Evolutionary conservation across 2,797 vertebrate genomes (phyloP).

Genomic region (Furcifer pardalis): DNA sequence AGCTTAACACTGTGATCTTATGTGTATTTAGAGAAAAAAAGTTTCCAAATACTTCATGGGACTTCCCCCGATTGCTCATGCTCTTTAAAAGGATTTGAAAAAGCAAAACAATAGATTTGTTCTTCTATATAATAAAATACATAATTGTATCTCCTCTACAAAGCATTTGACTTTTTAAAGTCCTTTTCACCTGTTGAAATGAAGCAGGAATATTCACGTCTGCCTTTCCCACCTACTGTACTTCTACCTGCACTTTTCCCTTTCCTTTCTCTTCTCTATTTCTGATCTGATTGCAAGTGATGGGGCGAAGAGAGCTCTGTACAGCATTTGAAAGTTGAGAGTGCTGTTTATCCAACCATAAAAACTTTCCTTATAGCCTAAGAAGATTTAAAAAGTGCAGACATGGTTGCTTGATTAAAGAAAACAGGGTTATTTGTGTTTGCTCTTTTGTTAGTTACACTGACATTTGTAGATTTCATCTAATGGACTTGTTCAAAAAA

Average conservation of each 20-base stretch:
- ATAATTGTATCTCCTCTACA: too few species aligned
- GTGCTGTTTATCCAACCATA: neutral
- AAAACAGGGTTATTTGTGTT: neutral
- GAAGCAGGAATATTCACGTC: neutral
- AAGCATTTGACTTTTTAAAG: neutral
- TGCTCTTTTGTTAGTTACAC: neutral
- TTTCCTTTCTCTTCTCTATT: neutral
- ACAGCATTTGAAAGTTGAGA: neutral
- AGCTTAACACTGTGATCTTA: neutral
- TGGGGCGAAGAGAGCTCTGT: neutral
- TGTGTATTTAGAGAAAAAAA: neutral
- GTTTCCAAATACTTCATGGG: neutral
- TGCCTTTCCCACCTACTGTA: neutral
- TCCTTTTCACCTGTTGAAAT: neutral
- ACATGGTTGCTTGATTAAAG: neutral
- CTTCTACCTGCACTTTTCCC: neutral
- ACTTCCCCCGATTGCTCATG: neutral
- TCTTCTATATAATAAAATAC: neutral
- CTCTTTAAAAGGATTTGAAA: neutral
- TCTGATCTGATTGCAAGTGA: neutral
- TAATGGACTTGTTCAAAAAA: neutral
- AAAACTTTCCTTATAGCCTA: neutral
- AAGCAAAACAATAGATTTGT: neutral
- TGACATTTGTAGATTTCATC: neutral
- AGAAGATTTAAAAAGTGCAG: neutral